phyloP scores from a whole-genome alignment of 1,140 invertebrate genomes.

The Bemisia tabaci region DNA sequence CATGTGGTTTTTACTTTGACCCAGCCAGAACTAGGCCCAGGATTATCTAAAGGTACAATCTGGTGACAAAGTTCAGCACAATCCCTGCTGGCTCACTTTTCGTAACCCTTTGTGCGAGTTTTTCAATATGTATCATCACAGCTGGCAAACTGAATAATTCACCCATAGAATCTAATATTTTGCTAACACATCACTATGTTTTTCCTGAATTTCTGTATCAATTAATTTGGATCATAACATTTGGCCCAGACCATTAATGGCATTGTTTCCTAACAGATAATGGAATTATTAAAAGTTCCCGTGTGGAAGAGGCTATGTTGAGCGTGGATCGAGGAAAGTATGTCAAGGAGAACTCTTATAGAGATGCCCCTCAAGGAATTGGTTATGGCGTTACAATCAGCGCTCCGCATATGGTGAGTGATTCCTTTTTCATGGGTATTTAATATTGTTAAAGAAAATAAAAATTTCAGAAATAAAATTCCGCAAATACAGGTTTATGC shows the following conservation, averaged over 20 bases:
- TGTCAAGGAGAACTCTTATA: conserved; percentile 58
- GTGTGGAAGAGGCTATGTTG: conserved; percentile 71
- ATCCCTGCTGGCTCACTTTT: background rate
- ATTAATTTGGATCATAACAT: too few relatives aligned
- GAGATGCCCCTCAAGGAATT: conserved; percentile 79
- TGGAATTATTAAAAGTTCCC: conserved; percentile 63
- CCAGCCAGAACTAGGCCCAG: too few relatives aligned
- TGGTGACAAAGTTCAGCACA: too few relatives aligned
- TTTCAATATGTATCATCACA: background rate
- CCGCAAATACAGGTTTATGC: too few relatives aligned
- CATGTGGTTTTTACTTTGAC: too few relatives aligned
- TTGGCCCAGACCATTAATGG: too few relatives aligned
- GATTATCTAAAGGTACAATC: too few relatives aligned
- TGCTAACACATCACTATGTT: conserved; percentile 4
- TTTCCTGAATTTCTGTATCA: conserved; percentile 5
- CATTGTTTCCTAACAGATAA: conserved; percentile 48
- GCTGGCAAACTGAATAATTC: background rate
- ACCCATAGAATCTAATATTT: background rate
- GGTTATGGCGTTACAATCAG: conserved; percentile 88
- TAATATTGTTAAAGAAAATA: too few relatives aligned
- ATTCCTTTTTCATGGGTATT: too few relatives aligned
- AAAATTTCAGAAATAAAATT: too few relatives aligned
- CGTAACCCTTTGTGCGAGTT: background rate
- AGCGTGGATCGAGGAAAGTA: conserved; percentile 75
- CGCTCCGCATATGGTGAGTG: conserved; percentile 95